Evolutionary conservation across 2,888 invertebrate genomes (phyloP), one percentile per base, ranked within the genome.

Genomic region (Netelia fuscicornis): DNA sequence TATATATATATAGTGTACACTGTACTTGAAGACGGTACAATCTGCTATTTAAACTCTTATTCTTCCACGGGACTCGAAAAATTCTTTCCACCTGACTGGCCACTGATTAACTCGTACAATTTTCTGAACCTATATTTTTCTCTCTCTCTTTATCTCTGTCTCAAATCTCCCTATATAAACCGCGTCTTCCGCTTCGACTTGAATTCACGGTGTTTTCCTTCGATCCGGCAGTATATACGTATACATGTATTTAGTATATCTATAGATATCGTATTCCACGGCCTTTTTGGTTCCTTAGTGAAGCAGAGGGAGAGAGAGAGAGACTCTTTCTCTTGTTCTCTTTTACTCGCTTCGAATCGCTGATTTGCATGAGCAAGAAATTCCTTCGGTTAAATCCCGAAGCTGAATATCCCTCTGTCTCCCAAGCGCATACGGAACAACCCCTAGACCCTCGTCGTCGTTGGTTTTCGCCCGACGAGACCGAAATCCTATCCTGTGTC

Each of bases 331-430:
- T 68, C 72, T 85, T 81, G 86, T 84, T 91, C 91, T 90, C 80
- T 79, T 74, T 80, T 81, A 84, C 67, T 67, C 79, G 64, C 79
- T 86, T 86, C 87, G 83, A 90, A 90, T 92, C 91, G 89, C 89
- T 89, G 90, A 92, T 92, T 92, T 92, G 90, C 92, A 92, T 92
- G 91, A 92, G 89, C 90, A 89, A 90, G 91, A 88, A 91, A 92
- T 91, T 90, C 90, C 90, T 90, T 89, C 89, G 89, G 89, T 90
- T 90, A 90, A 91, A 90, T 90, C 89, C 91, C 89, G 74, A 85
- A 87, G 71, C 79, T 74, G 72, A 82, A 82, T 80, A 80, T 82
- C 78, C 79, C 79, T 79, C 76, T 82, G 78, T 71, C 74, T 82
- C 68, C 17, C 71, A 58, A 58, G 89, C 86, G 87, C 86, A 87